Conservation (phyloP, 2,797 vertebrate species). For the Natrix natrix region DNA sequence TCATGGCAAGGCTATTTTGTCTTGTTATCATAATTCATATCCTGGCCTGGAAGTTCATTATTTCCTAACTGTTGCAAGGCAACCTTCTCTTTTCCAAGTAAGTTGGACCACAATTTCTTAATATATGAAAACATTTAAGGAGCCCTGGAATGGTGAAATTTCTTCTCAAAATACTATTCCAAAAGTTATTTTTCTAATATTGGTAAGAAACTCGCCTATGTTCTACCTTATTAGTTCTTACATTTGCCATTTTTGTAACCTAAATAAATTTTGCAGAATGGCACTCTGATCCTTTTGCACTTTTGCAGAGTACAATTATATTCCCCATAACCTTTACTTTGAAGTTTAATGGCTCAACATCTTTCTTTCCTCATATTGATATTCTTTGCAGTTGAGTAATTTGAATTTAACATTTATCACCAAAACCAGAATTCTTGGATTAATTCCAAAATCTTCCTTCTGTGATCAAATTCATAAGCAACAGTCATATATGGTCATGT, state of each 20-base stretch:
- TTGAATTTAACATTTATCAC: neutral
- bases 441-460: neutral
- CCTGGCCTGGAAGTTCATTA: neutral
- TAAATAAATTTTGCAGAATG: neutral
- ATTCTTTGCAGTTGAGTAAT: neutral
- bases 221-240: neutral
- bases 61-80: neutral
- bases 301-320: neutral
- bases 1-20: neutral
- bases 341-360: neutral
- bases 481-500: neutral
- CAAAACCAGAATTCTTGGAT: neutral
- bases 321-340: constrained; percentile 13
- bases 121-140: neutral
- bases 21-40: neutral
- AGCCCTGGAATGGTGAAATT: neutral
- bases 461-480: neutral
- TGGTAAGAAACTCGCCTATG: neutral
- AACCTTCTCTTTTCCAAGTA: neutral
- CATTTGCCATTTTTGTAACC: neutral
- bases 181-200: neutral
- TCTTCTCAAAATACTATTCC: neutral
- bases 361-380: neutral
- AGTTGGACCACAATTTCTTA: neutral
- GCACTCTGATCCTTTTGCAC: neutral